Conservation (phyloP, 2,113 vertebrate species). For the Narcine bancroftii region DNA sequence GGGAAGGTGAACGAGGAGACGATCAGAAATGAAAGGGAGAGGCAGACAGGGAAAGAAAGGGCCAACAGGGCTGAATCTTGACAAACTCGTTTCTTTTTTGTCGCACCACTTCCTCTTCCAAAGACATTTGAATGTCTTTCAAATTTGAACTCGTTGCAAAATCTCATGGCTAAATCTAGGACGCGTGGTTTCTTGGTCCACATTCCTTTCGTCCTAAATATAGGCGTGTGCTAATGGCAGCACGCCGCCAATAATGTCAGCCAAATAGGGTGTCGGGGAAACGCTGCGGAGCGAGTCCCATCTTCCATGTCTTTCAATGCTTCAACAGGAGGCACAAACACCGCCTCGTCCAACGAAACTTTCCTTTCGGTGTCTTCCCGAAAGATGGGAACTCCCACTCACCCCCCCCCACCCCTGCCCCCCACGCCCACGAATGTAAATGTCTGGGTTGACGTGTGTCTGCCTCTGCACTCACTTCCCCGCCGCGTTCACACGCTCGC, state of each 20-base stretch:
- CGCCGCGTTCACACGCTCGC: too few species aligned
- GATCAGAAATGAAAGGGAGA: neutral
- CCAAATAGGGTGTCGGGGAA: neutral
- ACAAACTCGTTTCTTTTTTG: neutral
- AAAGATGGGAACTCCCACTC: neutral
- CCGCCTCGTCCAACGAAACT: neutral
- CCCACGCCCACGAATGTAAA: neutral
- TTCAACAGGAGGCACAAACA: neutral
- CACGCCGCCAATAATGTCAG: neutral
- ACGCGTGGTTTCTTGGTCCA: neutral
- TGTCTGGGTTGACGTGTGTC: neutral
- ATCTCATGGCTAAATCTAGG: conserved; percentile 5
- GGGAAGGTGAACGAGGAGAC: neutral
- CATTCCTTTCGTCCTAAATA: conserved; percentile 19
- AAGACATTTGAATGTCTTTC: conserved; percentile 16
- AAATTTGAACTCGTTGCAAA: neutral
- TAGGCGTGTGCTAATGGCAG: conserved; percentile 6
- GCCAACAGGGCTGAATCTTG: neutral
- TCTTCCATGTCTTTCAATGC: neutral
- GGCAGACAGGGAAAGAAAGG: neutral
- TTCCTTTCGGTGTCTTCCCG: neutral
- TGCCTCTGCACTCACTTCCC: neutral
- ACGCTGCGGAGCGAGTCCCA: neutral
- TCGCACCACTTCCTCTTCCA: neutral
- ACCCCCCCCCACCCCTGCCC: neutral